These are phyloP conservation scores for Acleris sparsana DNA, from an alignment of 2,888 invertebrate species.

Conservation along the genomic window DNA sequence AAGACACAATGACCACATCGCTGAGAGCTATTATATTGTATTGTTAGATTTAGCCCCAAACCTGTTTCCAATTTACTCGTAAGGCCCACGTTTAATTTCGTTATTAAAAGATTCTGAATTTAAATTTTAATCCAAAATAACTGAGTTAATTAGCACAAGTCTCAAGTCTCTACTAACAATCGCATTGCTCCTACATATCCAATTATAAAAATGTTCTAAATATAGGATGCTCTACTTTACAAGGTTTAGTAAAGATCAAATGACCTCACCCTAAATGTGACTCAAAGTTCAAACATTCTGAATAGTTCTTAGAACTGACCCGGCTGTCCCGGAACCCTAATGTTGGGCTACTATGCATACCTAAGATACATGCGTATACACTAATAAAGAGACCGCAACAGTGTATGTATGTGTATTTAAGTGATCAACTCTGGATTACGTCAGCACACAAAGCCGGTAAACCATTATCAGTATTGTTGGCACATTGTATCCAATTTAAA, in stretches of 20 bases:
- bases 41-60: too few species aligned
- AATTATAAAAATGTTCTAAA: too few species aligned
- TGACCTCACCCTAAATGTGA: constrained; percentile 2
- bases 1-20: too few species aligned
- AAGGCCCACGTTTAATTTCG: too few species aligned
- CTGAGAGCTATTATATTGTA: too few species aligned
- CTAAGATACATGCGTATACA: neutral
- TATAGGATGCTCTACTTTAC: neutral
- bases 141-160: too few species aligned
- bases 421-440: constrained; percentile 22
- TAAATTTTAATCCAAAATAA: too few species aligned
- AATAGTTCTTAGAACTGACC: constrained; percentile 22
- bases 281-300: constrained; percentile 12
- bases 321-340: constrained; percentile 9
- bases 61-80: too few species aligned
- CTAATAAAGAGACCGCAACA: constrained; percentile 23
- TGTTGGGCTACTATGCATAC: constrained; percentile 4
- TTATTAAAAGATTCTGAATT: too few species aligned
- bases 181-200: too few species aligned
- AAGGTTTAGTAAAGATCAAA: neutral
- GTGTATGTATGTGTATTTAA: constrained; percentile 11
- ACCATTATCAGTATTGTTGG: constrained; percentile 24
- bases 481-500: constrained; percentile 8
- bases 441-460: constrained; percentile 19
- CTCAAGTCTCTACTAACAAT: too few species aligned